Evolutionary conservation across 2,797 vertebrate genomes (phyloP), one percentile per base, ranked within the genome.

Genomic region (Agapornis canus): DNA sequence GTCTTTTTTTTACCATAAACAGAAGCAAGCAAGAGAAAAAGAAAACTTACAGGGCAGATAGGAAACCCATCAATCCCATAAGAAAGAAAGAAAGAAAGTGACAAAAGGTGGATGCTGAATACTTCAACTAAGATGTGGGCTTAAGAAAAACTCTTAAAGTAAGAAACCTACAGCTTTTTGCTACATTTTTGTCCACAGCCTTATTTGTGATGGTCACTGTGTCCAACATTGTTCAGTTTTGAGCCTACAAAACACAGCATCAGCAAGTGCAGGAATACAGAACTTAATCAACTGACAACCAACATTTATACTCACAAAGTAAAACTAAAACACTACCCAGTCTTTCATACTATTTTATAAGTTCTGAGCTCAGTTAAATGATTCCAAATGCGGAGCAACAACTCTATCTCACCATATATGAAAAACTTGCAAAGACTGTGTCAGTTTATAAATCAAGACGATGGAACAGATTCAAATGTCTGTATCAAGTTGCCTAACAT

Each of bases 391-490:
- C 85, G 52, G 37, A 83, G 82, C 87, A 93, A 82, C 1, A 11
- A 82, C 29, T 68, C 68, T 64, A 43, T 87, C 42, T 91, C 76
- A 64, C 32, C 71, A n/a, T 25, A 60, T 45, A 79, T 45, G 59
- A 96, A 90, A 89, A 93, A 39, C 40, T 80, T 64, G 69, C 26
- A 56, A 90, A 82, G 87, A 90, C 48, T 82, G 11, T 94, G 79
- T 88, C 87, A 89, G 80, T 86, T 89, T 73, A 92, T 92, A 94
- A 91, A 94, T 96, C 84, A 96, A 79, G 87, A 60, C 79, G 56
- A 94, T 88, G 89, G 89, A 94, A 84, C 35, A 68, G 54, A 92
- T 94, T 94, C 91, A 94, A 77, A 88, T 76, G 65, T 79, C 89
- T 88, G 1, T 80, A 95, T 73, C 69, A 77, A 90, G 59, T 51